These are phyloP conservation scores for Vanacampus margaritifer DNA, from an alignment of 2,113 vertebrate species.

Conservation along the genomic window DNA sequence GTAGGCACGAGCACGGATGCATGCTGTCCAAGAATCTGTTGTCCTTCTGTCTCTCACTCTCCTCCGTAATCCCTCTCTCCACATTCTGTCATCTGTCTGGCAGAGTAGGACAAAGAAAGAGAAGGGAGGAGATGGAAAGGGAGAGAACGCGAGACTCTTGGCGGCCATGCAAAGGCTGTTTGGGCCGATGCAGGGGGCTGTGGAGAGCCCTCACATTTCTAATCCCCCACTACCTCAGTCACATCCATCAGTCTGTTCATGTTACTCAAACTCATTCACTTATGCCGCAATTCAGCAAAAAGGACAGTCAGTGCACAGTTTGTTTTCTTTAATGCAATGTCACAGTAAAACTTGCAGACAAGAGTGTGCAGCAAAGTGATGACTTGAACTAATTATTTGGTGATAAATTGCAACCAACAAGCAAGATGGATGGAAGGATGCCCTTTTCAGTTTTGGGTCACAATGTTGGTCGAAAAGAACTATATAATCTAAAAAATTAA, in stretches of 20 bases:
- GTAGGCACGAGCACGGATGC: neutral
- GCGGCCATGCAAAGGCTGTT: constrained; percentile 32
- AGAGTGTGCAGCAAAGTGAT: neutral
- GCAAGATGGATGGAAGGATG: no score
- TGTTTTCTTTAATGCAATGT: neutral
- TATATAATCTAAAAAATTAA: no score
- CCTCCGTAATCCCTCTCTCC: constrained; percentile 49
- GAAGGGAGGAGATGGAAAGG: constrained; percentile 5
- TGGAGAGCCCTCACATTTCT: constrained; percentile 48
- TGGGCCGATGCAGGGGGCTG: constrained; percentile 45
- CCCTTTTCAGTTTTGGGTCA: no score
- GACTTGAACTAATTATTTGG: neutral
- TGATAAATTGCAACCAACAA: no score
- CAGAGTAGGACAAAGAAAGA: constrained; percentile 18
- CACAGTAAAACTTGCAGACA: neutral
- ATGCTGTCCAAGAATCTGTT: constrained; percentile 37
- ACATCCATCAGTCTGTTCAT: constrained; percentile 15
- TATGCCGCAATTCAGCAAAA: neutral
- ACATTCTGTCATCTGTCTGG: constrained; percentile 53
- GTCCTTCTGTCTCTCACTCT: constrained; percentile 38
- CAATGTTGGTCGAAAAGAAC: no score
- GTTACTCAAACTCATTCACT: neutral
- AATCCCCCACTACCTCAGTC: constrained; percentile 31
- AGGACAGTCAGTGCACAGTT: neutral
- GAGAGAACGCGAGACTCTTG: constrained; percentile 32